Conservation (phyloP, 1,140 invertebrate genomes). For the Zaprionus capensis region DNA sequence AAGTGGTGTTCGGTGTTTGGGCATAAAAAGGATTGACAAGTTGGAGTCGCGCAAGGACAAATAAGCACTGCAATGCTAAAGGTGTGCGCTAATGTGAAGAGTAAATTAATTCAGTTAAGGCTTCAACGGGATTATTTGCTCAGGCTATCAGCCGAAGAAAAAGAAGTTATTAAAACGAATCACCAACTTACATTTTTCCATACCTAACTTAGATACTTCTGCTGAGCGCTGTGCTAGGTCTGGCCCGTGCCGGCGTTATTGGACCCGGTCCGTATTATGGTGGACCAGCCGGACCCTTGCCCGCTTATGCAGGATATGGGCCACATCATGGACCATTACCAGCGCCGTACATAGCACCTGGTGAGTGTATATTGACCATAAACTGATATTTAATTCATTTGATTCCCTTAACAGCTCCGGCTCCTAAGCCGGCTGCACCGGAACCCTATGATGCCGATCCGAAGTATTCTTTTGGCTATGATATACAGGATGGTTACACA, state of each 20-base stretch:
- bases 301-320: slow-evolving; percentile 54
- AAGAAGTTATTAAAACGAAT: background rate
- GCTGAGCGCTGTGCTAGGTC: slow-evolving; percentile 68
- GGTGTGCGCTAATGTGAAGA: slow-evolving; percentile 33
- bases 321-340: slow-evolving; percentile 46
- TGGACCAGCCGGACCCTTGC: slow-evolving; percentile 57
- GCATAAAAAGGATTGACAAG: slow-evolving; percentile 37
- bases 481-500: slow-evolving; percentile 86
- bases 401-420: slow-evolving; percentile 12
- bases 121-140: background rate
- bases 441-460: slow-evolving; percentile 86
- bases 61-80: slow-evolving; percentile 55
- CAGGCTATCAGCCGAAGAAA: background rate
- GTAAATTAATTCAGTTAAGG: background rate
- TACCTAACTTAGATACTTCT: slow-evolving; percentile 62
- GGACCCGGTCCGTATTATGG: slow-evolving; percentile 73
- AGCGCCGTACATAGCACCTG: slow-evolving; percentile 62
- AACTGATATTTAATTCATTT: no score
- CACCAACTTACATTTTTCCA: background rate
- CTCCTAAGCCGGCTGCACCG: slow-evolving; percentile 78
- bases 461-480: slow-evolving; percentile 86
- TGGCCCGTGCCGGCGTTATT: slow-evolving; percentile 69
- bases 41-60: slow-evolving; percentile 32
- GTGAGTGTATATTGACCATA: slow-evolving; percentile 33
- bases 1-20: slow-evolving; percentile 49